These are phyloP conservation scores for Zaprionus kolodkinae DNA, from an alignment of 1,140 invertebrate genomes.

Conservation along the genomic window DNA sequence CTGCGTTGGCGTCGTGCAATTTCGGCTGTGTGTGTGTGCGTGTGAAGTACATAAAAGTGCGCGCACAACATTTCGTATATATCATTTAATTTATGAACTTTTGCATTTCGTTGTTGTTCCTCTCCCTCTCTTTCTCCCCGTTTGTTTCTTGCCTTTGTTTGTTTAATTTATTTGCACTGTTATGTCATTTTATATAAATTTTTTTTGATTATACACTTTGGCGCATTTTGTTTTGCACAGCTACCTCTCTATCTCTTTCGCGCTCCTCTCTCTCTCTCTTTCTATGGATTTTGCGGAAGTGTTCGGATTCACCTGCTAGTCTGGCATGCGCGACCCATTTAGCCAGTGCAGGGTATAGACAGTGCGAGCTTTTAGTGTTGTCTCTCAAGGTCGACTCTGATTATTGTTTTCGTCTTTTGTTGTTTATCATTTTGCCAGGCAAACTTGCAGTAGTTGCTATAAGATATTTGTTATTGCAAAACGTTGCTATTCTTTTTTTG, in stretches of 20 bases:
- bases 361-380: background rate
- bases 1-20: slow-evolving; percentile 44
- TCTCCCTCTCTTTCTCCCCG: background rate
- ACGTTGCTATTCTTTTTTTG: background rate
- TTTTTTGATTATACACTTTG: slow-evolving; percentile 18
- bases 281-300: slow-evolving; percentile 57
- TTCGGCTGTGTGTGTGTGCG: background rate
- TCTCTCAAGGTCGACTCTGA: background rate
- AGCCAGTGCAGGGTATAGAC: background rate
- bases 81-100: slow-evolving; percentile 50
- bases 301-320: slow-evolving; percentile 7
- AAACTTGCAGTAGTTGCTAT: background rate
- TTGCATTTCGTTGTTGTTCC: slow-evolving; percentile 43
- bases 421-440: background rate
- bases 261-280: slow-evolving; percentile 6
- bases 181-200: slow-evolving; percentile 70
- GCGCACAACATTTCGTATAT: slow-evolving; percentile 1
- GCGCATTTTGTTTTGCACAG: slow-evolving; percentile 25
- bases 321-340: background rate
- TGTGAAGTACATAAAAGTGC: slow-evolving; percentile 32
- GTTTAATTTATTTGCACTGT: slow-evolving; percentile 68
- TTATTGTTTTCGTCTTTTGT: background rate
- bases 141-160: slow-evolving; percentile 5
- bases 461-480: background rate
- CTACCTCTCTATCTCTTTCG: slow-evolving; percentile 35